Conservation (phyloP, 2,113 vertebrate genomes). For the Beaufortia kweichowensis region DNA sequence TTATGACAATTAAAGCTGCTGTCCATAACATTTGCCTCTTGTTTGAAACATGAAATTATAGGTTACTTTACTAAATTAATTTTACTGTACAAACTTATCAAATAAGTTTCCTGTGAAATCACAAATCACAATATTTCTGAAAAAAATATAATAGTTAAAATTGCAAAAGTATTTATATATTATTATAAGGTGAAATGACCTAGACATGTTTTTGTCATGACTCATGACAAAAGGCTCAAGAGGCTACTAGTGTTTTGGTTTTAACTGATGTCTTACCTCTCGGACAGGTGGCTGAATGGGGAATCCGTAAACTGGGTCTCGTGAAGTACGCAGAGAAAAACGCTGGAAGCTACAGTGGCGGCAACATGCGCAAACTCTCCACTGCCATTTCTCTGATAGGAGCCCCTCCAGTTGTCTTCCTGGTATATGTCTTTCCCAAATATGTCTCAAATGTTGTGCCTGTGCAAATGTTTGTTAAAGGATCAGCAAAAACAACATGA, state of each 20-base stretch:
- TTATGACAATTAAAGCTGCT: too few species aligned
- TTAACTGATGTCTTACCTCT: not conserved
- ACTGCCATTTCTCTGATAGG: conserved; percentile 95
- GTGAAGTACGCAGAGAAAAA: conserved; percentile 90
- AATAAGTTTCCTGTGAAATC: too few species aligned
- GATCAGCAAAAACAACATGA: conserved; percentile 20
- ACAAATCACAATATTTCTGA: too few species aligned
- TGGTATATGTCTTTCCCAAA: conserved; percentile 76
- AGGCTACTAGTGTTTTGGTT: too few species aligned
- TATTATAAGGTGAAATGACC: not conserved
- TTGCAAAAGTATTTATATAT: too few species aligned
- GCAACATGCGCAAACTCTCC: conserved; percentile 95
- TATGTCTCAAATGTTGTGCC: not conserved
- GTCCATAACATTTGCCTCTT: too few species aligned
- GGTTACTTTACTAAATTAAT: too few species aligned
- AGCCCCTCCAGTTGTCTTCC: conserved; percentile 92
- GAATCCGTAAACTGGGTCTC: conserved; percentile 89
- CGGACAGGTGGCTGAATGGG: conserved; percentile 91
- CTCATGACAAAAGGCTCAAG: too few species aligned
- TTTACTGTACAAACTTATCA: too few species aligned
- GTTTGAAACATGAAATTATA: too few species aligned
- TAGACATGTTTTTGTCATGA: conserved; percentile 10
- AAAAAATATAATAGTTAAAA: too few species aligned
- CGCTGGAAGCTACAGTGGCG: conserved; percentile 93
- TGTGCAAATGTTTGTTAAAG: conserved; percentile 1